Evolutionary conservation across 2,888 invertebrate species (phyloP).

Genomic region (Xanthia icteritia): DNA sequence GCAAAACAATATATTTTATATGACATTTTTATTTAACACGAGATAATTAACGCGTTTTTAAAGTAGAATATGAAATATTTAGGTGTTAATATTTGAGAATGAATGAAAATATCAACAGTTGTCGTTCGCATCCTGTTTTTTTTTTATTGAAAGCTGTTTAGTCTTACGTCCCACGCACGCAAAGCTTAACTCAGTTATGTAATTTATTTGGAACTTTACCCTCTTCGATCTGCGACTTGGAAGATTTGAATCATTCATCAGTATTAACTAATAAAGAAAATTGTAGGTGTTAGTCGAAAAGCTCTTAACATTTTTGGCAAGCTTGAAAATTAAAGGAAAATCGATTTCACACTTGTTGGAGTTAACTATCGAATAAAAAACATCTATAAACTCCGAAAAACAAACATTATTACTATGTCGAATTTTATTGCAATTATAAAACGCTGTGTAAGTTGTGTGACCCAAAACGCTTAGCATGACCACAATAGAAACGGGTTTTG

Average conservation of each 20-base stretch:
- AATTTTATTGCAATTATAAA: background rate
- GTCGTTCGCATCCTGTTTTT: constrained; percentile 41
- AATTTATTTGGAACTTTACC: constrained; percentile 12
- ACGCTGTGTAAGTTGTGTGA: no score
- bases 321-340: background rate
- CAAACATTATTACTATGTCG: background rate
- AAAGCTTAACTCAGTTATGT: constrained; percentile 7
- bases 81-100: constrained; percentile 32
- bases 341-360: background rate
- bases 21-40: constrained; percentile 38
- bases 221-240: constrained; percentile 3
- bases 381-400: background rate
- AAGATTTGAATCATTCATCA: constrained; percentile 23
- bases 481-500: no score
- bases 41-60: constrained; percentile 40
- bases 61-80: constrained; percentile 40
- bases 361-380: background rate
- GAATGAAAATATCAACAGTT: constrained; percentile 48
- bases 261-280: constrained; percentile 6
- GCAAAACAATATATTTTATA: constrained; percentile 15
- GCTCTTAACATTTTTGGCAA: background rate
- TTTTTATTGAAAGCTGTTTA: constrained; percentile 14
- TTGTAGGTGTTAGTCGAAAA: background rate
- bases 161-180: constrained; percentile 1
- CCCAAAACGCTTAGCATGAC: background rate